Evolutionary conservation across 2,113 vertebrate species (phyloP).

Genomic region (Cynopterus brachyotis): DNA sequence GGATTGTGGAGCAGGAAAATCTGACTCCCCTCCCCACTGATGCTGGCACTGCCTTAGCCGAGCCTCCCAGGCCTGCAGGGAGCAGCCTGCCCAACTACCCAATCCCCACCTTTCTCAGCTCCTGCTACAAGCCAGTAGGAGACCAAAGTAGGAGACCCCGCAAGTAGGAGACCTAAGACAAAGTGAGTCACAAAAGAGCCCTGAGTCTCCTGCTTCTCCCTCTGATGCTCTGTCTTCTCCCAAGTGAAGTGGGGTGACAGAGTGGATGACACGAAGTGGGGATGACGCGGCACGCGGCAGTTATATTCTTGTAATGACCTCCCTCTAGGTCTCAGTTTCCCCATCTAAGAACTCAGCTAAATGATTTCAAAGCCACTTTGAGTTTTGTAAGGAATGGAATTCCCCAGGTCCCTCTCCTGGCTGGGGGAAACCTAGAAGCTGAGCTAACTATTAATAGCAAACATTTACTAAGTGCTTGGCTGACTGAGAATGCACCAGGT

Average conservation of each 20-base stretch:
- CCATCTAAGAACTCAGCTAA: not conserved
- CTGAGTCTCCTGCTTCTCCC: not conserved
- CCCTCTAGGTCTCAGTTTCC: not conserved
- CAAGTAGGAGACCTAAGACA: not conserved
- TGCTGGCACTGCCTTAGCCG: not conserved
- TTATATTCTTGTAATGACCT: not conserved
- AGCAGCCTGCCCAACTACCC: not conserved
- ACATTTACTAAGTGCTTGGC: not conserved
- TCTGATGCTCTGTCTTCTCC: not conserved
- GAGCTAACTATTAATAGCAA: not conserved
- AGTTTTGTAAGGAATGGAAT: not conserved
- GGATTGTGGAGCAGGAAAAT: not conserved
- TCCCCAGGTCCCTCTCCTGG: not conserved
- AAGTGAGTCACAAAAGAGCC: not conserved
- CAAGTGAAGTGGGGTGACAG: not conserved
- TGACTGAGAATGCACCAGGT: not conserved
- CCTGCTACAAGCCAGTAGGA: not conserved
- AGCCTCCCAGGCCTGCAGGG: not conserved
- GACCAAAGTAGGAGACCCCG: no score
- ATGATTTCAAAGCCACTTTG: not conserved
- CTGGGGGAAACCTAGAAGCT: not conserved
- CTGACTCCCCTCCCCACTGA: not conserved
- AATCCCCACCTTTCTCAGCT: not conserved
- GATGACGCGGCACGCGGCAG: not conserved
- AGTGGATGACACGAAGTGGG: not conserved